A percentile compares a stretch with the other conserved stretches of the same genome.
phyloP scores from a whole-genome alignment of 2,888 invertebrate species.

The Callosobruchus maculatus region DNA sequence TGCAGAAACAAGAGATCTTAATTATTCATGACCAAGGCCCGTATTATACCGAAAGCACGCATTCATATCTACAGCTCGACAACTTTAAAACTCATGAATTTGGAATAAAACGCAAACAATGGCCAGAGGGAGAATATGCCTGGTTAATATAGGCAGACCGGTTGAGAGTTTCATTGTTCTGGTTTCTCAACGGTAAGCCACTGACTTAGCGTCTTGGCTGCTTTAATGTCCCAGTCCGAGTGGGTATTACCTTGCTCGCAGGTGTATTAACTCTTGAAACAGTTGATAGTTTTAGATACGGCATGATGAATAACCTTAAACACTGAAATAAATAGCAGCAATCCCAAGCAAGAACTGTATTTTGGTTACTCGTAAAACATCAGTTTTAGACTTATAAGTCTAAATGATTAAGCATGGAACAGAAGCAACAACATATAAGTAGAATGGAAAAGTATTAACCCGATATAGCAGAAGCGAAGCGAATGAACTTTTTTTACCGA shows the following conservation, averaged over 20 bases:
- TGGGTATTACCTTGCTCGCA: neutral
- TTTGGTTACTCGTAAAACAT: too few species aligned
- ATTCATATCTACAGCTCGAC: slow-evolving; percentile 12
- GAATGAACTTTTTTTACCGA: too few species aligned
- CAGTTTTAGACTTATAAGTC: too few species aligned
- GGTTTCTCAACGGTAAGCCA: neutral
- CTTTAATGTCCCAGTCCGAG: neutral
- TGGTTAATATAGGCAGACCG: neutral
- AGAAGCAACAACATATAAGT: too few species aligned
- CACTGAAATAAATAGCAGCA: too few species aligned
- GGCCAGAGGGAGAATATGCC: neutral
- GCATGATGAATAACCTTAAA: neutral
- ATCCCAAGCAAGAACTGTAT: too few species aligned
- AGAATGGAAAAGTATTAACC: too few species aligned
- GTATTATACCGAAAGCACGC: slow-evolving; percentile 8
- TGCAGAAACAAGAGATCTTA: slow-evolving; percentile 9
- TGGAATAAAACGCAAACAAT: neutral
- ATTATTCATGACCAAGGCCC: slow-evolving; percentile 12
- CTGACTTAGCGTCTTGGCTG: neutral
- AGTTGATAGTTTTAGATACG: neutral
- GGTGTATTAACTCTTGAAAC: neutral
- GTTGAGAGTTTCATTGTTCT: neutral
- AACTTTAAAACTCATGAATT: slow-evolving; percentile 4
- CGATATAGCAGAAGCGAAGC: too few species aligned
- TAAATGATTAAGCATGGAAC: too few species aligned